These are phyloP conservation scores for Pandemis heparana DNA, from an alignment of 2,888 invertebrate genomes.

Conservation along the genomic window DNA sequence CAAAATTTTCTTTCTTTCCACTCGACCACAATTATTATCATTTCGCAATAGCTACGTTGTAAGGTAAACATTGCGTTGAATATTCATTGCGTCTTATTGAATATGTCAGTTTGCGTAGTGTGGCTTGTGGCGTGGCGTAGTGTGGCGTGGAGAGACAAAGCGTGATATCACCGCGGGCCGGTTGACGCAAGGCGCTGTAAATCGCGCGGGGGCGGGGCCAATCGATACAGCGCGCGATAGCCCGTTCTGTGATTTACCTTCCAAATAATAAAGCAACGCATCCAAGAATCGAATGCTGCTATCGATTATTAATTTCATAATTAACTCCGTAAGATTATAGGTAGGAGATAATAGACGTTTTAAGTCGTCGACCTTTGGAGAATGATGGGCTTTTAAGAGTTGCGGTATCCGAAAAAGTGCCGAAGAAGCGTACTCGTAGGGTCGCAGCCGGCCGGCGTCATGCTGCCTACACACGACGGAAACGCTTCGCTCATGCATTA, in stretches of 20 bases:
- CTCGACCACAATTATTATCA: constrained; percentile 14
- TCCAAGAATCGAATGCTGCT: constrained; percentile 70
- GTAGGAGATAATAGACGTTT: constrained; percentile 29
- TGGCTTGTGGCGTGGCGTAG: constrained; percentile 43
- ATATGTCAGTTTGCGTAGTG: constrained; percentile 48
- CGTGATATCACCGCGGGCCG: constrained; percentile 63
- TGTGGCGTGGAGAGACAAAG: constrained; percentile 50
- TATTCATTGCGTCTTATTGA: constrained; percentile 50
- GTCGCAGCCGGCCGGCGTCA: constrained; percentile 70
- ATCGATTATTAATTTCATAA: constrained; percentile 77
- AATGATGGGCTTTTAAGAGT: constrained; percentile 12
- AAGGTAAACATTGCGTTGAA: constrained; percentile 45
- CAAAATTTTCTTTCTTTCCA: constrained; percentile 8
- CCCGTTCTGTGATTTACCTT: constrained; percentile 73
- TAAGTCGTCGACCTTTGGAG: constrained; percentile 21
- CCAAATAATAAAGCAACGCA: constrained; percentile 69
- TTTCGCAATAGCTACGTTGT: constrained; percentile 16
- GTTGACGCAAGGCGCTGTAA: constrained; percentile 70
- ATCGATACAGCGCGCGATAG: constrained; percentile 62
- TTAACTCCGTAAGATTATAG: constrained; percentile 69
- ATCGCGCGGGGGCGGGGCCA: constrained; percentile 65
- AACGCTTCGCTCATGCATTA: constrained; percentile 83
- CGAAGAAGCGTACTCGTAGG: constrained; percentile 53
- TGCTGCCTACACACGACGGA: constrained; percentile 85
- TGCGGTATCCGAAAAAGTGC: constrained; percentile 55